Conservation (phyloP, 1,140 invertebrate species). For the roundworm (Caenorhabditis elegans) region WBcel235 BX284602.5:8830001-8830500, state of each 20-base stretch:
- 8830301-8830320: too few relatives aligned
- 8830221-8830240: constrained; percentile 19
- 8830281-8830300: too few relatives aligned
- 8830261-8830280: too few relatives aligned
- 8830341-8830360: too few relatives aligned
- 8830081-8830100: neutral
- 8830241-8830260: neutral
- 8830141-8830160: constrained; percentile 6
- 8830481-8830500: too few relatives aligned
- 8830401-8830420: too few relatives aligned
- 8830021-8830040: constrained; percentile 33
- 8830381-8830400: too few relatives aligned
- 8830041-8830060: neutral
- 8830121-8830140: neutral
- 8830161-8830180: constrained; percentile 18
- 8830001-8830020: neutral
- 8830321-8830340: too few relatives aligned
- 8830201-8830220: neutral
- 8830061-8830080: neutral
- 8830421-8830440: too few relatives aligned
- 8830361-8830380: too few relatives aligned
- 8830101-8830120: constrained; percentile 27
- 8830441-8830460: too few relatives aligned
- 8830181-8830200: constrained; percentile 6
- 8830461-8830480: too few relatives aligned